Evolutionary conservation across 2,113 vertebrate genomes (phyloP).

Genomic region (Mugil cephalus): DNA sequence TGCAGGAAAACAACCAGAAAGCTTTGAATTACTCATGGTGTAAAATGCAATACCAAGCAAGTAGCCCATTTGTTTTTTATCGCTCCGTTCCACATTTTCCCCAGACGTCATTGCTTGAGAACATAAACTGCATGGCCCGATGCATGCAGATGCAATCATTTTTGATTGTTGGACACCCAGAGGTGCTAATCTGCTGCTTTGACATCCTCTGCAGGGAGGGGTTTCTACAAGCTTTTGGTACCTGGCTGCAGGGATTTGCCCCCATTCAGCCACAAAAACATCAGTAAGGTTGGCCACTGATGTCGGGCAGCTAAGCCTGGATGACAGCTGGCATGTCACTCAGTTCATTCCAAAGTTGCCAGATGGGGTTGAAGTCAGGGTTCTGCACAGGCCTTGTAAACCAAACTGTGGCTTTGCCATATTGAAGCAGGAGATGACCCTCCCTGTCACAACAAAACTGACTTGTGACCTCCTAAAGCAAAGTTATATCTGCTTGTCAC

Average conservation of each 20-base stretch:
- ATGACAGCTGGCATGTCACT: too few relatives aligned
- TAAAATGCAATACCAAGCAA: not conserved
- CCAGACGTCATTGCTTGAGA: not conserved
- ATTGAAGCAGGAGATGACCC: too few relatives aligned
- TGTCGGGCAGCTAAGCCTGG: too few relatives aligned
- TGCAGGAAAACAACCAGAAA: not conserved
- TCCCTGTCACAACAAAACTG: too few relatives aligned
- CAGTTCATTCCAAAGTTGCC: too few relatives aligned
- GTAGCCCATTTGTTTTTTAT: not conserved
- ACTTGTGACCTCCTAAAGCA: too few relatives aligned
- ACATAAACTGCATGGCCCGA: not conserved
- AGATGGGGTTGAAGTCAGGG: too few relatives aligned
- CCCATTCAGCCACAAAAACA: not conserved
- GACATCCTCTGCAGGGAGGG: not conserved
- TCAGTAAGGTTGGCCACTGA: too few relatives aligned
- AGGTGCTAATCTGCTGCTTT: not conserved
- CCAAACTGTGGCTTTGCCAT: too few relatives aligned
- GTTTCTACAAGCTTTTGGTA: not conserved
- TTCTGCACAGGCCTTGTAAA: too few relatives aligned
- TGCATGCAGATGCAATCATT: not conserved
- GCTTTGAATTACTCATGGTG: conserved; percentile 19
- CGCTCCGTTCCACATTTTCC: not conserved
- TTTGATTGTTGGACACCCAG: not conserved
- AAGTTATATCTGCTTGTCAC: too few relatives aligned
- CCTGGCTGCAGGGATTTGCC: not conserved